Conservation (phyloP, 92 coral and sea anemone species). For the Palythoa heliodiscus region DNA sequence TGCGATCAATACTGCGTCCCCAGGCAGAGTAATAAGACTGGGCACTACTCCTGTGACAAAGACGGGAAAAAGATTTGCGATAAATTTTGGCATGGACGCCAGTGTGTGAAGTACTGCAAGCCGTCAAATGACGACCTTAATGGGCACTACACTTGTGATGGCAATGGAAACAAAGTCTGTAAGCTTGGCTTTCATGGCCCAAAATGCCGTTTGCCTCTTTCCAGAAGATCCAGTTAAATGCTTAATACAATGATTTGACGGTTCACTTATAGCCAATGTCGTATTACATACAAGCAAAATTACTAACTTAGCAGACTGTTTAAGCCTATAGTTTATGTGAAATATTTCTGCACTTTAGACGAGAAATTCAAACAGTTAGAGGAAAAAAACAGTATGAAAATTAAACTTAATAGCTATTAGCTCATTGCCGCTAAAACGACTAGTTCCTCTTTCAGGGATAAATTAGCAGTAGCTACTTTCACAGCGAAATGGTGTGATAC, state of each 20-base stretch:
- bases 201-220: constrained; percentile 34
- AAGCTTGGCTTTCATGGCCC: constrained; percentile 46
- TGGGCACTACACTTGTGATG: constrained; percentile 58
- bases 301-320: too few species aligned
- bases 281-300: too few species aligned
- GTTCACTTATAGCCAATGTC: background rate
- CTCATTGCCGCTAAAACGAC: too few species aligned
- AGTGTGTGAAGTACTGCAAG: constrained; percentile 49
- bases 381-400: too few species aligned
- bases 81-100: constrained; percentile 49
- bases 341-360: too few species aligned
- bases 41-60: constrained; percentile 60
- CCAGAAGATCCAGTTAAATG: background rate
- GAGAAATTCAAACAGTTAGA: too few species aligned
- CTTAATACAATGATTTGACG: background rate
- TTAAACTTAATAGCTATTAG: too few species aligned
- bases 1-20: constrained; percentile 51
- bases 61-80: constrained; percentile 50
- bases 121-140: constrained; percentile 44
- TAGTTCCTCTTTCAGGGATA: too few species aligned
- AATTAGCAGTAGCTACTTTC: too few species aligned
- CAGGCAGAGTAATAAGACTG: constrained; percentile 34
- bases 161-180: constrained; percentile 52
- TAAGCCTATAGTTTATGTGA: too few species aligned
- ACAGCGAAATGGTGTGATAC: too few species aligned